Evolutionary conservation across 2,113 vertebrate species (phyloP).

Genomic region (Euleptes europaea): DNA sequence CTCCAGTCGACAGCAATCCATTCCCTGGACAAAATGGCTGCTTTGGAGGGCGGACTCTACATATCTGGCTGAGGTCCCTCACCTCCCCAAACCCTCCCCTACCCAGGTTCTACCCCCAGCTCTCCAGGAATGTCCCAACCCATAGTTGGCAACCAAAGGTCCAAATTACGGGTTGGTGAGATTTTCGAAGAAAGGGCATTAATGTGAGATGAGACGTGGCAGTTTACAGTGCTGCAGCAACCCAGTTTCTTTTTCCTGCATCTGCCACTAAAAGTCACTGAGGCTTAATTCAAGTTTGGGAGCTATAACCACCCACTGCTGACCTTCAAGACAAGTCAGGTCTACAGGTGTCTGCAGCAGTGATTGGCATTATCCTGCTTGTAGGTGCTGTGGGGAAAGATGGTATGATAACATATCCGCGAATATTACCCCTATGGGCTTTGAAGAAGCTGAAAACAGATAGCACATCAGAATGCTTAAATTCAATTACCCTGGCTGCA

Average conservation of each 20-base stretch:
- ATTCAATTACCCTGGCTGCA: background rate
- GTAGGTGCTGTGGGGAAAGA: background rate
- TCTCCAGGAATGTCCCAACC: too few relatives aligned
- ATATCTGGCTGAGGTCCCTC: too few relatives aligned
- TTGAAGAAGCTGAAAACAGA: background rate
- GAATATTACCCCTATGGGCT: background rate
- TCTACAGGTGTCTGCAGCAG: background rate
- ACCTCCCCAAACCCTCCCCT: too few relatives aligned
- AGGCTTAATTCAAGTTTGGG: background rate
- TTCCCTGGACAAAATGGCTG: too few relatives aligned
- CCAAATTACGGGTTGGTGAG: background rate
- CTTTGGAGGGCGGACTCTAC: too few relatives aligned
- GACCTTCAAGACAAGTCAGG: background rate
- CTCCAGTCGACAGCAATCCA: too few relatives aligned
- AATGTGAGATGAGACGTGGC: background rate
- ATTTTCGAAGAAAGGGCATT: background rate
- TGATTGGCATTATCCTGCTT: background rate
- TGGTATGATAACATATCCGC: too few relatives aligned
- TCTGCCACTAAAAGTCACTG: background rate
- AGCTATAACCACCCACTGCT: background rate
- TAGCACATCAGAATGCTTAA: background rate
- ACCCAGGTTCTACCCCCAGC: too few relatives aligned
- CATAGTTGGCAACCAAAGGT: too few relatives aligned
- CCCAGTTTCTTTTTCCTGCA: background rate
- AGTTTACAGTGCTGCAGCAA: background rate